These are phyloP conservation scores for Drosophila tanythrix DNA, from an alignment of 2,888 invertebrate species.

Conservation along the genomic window DNA sequence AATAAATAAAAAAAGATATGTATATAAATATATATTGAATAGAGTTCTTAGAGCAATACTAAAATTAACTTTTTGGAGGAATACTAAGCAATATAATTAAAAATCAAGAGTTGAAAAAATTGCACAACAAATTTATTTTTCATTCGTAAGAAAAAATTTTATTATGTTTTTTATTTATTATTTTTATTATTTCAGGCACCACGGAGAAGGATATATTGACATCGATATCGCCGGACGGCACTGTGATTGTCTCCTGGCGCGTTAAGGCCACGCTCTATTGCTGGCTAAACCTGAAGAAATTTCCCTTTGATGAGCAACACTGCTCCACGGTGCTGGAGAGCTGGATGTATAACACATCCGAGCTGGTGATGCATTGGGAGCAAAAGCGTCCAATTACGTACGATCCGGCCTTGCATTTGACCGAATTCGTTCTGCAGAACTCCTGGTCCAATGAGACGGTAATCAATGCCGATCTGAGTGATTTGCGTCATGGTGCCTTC, in stretches of 20 bases:
- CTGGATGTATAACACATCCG: constrained; percentile 93
- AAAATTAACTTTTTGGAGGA: neutral
- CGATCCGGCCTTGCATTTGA: constrained; percentile 91
- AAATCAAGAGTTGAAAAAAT: neutral
- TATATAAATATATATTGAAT: neutral
- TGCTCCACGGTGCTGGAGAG: constrained; percentile 93
- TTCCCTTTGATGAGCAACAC: constrained; percentile 94
- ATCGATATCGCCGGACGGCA: constrained; percentile 91
- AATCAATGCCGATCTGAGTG: constrained; percentile 88
- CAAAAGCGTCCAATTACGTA: constrained; percentile 90
- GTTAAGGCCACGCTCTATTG: constrained; percentile 93
- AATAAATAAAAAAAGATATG: too few relatives aligned
- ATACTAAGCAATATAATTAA: neutral
- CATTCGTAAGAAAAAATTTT: neutral
- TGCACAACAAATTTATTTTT: neutral
- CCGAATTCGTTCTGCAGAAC: constrained; percentile 91
- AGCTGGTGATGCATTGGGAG: constrained; percentile 91
- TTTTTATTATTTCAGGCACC: constrained; percentile 86
- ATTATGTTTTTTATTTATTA: neutral
- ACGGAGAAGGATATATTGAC: constrained; percentile 91
- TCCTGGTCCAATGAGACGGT: constrained; percentile 90
- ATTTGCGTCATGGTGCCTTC: constrained; percentile 90
- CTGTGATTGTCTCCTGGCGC: constrained; percentile 91
- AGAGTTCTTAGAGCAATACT: neutral
- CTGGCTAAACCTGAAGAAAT: constrained; percentile 94